Base-by-base conservation (phyloP, 2,888 invertebrate species). In the Cataglyphis altisquamis region DNA sequence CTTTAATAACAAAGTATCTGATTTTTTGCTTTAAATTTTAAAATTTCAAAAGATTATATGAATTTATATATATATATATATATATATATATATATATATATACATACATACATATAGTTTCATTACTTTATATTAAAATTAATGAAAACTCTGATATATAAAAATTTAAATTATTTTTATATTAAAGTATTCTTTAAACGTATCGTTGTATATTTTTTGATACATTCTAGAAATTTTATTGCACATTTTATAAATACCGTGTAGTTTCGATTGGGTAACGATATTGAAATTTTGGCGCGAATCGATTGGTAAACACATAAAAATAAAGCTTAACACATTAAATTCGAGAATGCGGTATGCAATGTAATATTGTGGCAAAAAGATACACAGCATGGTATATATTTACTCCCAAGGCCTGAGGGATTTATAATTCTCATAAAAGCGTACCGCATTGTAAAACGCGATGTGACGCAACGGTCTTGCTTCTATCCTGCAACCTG, bases 381-480 rank as follows among this genome's bases (percentile, higher is more conserved):
- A 57, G 10, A 15, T 84, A 88, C 75, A 83, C 45, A 87, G 82
- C 67, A 78, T 74, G 41, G 67, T 70, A 66, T 82, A 39, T 41
- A 41, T 67, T 55, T 75, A 84, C 85, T 84, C 60, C 67, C 83
- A 75, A 84, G 72, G 67, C 62, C 60, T 62, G 60, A 82, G 83
- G 82, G 86, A 84, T 88, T 88, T 83, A 88, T 88, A 88, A 91
- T 88, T 87, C 86, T 83, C 85, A 84, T 87, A 88, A 88, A 90
- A 68, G 84, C 68, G 60, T 60, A 60, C 77, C 60, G 60, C 25
- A 39, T 39, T 68, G 84, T 84, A 85, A 88, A 91, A 87, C 86
- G 82, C 70, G 72, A 75, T 67, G 57, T 90, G 87, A 88, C 84
- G 91, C 83, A 91, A 91, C 74, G 52, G 67, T 57, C 82, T 84